These are phyloP conservation scores for Rotaria magnacalcarata DNA, from an alignment of 2,888 invertebrate genomes.

Conservation along the genomic window DNA sequence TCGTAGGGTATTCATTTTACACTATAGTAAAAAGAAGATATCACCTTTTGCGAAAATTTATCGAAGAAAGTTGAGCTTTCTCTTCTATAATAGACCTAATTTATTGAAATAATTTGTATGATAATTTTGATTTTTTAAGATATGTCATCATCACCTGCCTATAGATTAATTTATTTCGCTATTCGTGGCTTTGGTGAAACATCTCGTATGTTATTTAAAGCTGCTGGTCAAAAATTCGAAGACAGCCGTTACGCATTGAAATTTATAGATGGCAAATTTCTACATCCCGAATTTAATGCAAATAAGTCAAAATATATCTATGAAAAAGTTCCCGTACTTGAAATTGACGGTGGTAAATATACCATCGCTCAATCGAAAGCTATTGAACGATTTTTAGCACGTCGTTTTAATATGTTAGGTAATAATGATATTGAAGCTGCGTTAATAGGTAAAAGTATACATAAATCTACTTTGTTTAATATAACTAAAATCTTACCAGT, in stretches of 20 bases:
- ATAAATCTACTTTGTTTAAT: too few species aligned
- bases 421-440: background rate
- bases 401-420: conserved; percentile 18
- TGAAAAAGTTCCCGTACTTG: background rate
- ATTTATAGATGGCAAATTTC: background rate
- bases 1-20: too few species aligned
- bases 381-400: conserved; percentile 1
- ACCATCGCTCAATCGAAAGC: background rate
- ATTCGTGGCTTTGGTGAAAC: background rate
- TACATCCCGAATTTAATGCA: background rate
- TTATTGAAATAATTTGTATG: too few species aligned
- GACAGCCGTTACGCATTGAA: background rate
- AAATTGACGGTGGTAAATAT: conserved; percentile 3
- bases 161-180: background rate
- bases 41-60: too few species aligned
- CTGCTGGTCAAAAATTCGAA: conserved; percentile 17
- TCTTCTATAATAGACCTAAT: too few species aligned
- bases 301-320: background rate
- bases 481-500: too few species aligned
- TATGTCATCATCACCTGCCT: background rate
- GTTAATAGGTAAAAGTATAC: background rate
- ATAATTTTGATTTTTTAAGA: background rate
- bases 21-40: too few species aligned
- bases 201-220: conserved; percentile 6
- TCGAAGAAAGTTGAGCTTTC: too few species aligned